Base-by-base conservation (phyloP, 2,797 vertebrate genomes). In the Iguana delicatissima region DNA sequence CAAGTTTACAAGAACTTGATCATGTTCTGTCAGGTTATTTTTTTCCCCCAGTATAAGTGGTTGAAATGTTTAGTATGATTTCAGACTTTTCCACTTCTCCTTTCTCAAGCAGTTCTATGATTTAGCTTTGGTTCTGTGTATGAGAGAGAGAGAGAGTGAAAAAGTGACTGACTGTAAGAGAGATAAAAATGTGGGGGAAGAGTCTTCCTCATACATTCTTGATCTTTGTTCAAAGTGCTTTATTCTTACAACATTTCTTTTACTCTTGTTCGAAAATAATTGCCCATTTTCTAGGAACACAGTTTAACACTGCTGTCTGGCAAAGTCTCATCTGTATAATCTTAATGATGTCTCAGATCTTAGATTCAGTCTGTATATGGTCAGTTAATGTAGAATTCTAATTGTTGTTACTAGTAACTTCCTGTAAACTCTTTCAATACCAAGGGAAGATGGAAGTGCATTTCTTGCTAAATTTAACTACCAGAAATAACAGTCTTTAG, bases 331-430 rank as follows among this genome's bases (percentile, higher is more conserved):
- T 85, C 20, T 73, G 16, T 42, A 6, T 62, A 62, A 89, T 62
- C 80, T n/a, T 59, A 83, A 24, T 62, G 29, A 62, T 89, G 35
- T 35, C 6, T 76, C 38, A 89, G 50, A n/a, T 84, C 52, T 76
- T 57, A 62, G 57, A 62, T 59, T 32, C 26, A 74, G 35, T 62
- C 52, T 83, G n/a, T 46, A 46, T 50, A 24, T 0, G 89, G 64
- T 6, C 80, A 42, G 29, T 84, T 81, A 1, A 64, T 24, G 86
- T 90, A 59, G 1, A 79, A 93, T 46, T n/a, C 88, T 74, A 32
- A 84, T 13, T 91, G 82, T 24, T 67, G 90, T 92, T 92, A 86
- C 20, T n/a, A 74, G 55, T 42, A 50, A 83, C n/a, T 24, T 77
- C 24, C 80, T 88, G 32, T 12, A 90, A 93, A 86, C 69, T 46